phyloP scores from a whole-genome alignment of 2,797 vertebrate species.

The Dermochelys coriacea region DNA sequence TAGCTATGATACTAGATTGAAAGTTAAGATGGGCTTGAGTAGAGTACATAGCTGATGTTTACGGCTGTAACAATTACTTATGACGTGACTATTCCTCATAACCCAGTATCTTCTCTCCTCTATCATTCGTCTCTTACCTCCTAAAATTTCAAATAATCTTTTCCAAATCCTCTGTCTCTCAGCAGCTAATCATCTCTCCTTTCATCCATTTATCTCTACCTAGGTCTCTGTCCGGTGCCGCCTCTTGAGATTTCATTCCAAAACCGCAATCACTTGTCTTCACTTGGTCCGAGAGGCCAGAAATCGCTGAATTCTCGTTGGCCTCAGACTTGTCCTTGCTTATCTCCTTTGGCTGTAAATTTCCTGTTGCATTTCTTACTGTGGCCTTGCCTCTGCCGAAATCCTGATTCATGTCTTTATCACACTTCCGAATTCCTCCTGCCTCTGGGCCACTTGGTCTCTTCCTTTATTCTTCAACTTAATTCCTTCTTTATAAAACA shows the following conservation, averaged over 20 bases:
- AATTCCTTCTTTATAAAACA: not conserved
- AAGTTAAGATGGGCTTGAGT: not conserved
- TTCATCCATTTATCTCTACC: not conserved
- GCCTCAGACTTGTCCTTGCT: not conserved
- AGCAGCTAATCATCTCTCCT: not conserved
- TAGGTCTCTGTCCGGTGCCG: accelerated
- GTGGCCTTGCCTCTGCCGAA: not conserved
- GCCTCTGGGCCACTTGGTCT: not conserved
- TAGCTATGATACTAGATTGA: not conserved
- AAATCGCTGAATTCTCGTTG: constrained; percentile 13
- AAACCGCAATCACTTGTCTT: not conserved
- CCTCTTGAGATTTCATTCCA: not conserved
- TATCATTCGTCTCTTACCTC: not conserved
- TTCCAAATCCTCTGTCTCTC: not conserved
- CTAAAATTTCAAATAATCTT: not conserved
- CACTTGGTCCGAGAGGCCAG: not conserved
- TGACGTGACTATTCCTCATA: not conserved
- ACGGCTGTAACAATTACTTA: not conserved
- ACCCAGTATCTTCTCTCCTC: not conserved
- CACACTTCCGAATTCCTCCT: accelerated
- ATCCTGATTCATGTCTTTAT: not conserved
- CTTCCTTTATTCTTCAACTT: not conserved
- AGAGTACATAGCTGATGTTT: not conserved
- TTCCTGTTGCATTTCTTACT: not conserved
- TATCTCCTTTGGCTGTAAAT: not conserved